Conservation (phyloP, 2,888 invertebrate genomes). For the Harpalus rufipes region DNA sequence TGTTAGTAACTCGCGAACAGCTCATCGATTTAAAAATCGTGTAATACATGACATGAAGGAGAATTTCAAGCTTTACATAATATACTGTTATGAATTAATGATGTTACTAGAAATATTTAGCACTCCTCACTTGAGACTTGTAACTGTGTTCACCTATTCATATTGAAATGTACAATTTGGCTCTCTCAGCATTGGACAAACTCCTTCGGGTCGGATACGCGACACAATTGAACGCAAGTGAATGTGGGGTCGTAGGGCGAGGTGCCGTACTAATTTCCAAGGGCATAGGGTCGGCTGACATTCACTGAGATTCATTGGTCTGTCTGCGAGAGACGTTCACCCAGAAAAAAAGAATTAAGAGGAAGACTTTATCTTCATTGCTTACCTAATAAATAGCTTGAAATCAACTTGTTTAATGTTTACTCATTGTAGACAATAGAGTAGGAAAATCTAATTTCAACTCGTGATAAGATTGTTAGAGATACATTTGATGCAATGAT, state of each 20-base stretch:
- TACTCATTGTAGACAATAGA: background rate
- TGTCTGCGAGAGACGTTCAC: slow-evolving; percentile 17
- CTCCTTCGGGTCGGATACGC: background rate
- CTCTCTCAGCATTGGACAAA: background rate
- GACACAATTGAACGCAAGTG: slow-evolving; percentile 13
- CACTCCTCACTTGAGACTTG: too few species aligned
- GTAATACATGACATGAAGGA: too few species aligned
- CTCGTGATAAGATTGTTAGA: background rate
- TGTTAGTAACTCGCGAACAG: too few species aligned
- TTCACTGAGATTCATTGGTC: slow-evolving; percentile 31
- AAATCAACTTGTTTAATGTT: background rate
- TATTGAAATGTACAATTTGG: background rate
- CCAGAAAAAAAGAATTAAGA: background rate
- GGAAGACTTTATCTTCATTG: slow-evolving; percentile 35
- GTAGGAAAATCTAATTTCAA: background rate
- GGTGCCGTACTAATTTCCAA: slow-evolving; percentile 25
- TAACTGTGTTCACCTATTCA: background rate
- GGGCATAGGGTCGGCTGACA: slow-evolving; percentile 25
- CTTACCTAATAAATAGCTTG: slow-evolving; percentile 7
- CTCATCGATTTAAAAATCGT: too few species aligned
- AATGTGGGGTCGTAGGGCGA: slow-evolving; percentile 31
- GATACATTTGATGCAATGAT: background rate
- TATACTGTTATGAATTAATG: too few species aligned
- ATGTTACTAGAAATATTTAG: too few species aligned
- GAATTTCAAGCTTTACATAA: too few species aligned